Evolutionary conservation across 2,113 vertebrate species (phyloP), one percentile per base, ranked within the genome.

Genomic region (Zosterops japonicus): DNA sequence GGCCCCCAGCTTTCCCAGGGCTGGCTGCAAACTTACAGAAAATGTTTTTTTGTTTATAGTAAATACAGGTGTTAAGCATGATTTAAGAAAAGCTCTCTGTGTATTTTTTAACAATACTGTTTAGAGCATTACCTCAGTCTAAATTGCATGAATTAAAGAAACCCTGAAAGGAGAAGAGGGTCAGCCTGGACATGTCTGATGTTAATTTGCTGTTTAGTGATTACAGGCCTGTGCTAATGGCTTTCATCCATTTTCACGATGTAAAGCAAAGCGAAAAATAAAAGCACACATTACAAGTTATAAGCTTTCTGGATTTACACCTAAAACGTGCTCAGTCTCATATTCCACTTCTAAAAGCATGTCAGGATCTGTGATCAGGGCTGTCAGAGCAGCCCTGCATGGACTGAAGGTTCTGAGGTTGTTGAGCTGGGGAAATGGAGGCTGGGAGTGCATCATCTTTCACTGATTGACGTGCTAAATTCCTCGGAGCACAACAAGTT

Each of bases 401-500:
- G 23, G 67, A 27, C n/a, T 13, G 56, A 9, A 36, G 13, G 11
- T 31, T 91, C 63, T 65, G 71, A 52, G 20, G 9, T 29, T 36
- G 41, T 24, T 27, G 41, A 61, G 36, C 65, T 80, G 84, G 64
- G 83, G 87, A 42, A 93, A 81, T 71, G 78, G 78, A 63, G 74
- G 49, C 25, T 78, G 59, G 92, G 61, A 63, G 56, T 53, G 28
- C 75, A 83, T 93, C 78, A 71, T 57, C 91, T 94, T 61, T 92
- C 52, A 72, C 42, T 79, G 95, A 97, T 63, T 81, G 94, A 95
- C 65, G 76, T 50, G 68, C 56, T 61, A 41, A 94, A 95, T 79
- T 74, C 83, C 92, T 97, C 77, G 90, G 70, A 96, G 94, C 35
- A 91, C 74, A 89, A 64, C 70, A 90, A 88, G 64, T 89, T 72